Percentiles rank a stretch among this genome's conserved stretches.
Conservation (phyloP, 1,140 invertebrate genomes). For the Platorchestia sp. region DNA sequence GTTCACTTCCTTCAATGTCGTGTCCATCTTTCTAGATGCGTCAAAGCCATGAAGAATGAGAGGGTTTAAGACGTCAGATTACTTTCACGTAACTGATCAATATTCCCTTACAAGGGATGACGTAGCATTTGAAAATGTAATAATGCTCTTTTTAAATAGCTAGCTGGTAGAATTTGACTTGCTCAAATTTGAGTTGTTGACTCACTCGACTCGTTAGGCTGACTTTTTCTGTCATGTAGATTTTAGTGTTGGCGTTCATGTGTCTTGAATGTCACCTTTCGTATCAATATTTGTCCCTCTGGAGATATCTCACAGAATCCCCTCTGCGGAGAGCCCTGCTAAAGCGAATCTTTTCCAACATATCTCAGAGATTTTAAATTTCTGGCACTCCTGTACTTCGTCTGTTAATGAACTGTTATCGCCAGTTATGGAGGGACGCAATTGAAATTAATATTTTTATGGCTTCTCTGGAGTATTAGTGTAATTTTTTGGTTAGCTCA, state of each 20-base stretch:
- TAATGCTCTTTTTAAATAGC: neutral
- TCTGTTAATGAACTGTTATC: too few relatives aligned
- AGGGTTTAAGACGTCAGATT: neutral
- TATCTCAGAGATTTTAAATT: neutral
- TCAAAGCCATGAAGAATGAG: neutral
- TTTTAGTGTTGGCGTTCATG: too few relatives aligned
- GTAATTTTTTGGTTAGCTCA: neutral
- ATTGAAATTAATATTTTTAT: neutral
- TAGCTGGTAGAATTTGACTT: neutral
- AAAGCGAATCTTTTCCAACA: neutral
- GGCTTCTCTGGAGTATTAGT: neutral
- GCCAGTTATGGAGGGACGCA: neutral
- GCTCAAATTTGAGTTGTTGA: neutral
- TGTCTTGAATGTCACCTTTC: too few relatives aligned
- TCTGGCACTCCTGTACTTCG: too few relatives aligned
- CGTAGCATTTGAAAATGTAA: neutral
- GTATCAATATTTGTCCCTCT: neutral
- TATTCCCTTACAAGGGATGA: neutral
- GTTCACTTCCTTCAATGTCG: neutral
- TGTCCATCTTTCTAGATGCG: neutral
- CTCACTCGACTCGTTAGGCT: neutral
- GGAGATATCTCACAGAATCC: neutral
- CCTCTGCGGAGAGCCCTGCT: neutral
- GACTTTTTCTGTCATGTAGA: neutral
- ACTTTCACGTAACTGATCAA: neutral